These are phyloP conservation scores for Drosophila obscura DNA, from an alignment of 1,140 invertebrate species.

Conservation along the genomic window DNA sequence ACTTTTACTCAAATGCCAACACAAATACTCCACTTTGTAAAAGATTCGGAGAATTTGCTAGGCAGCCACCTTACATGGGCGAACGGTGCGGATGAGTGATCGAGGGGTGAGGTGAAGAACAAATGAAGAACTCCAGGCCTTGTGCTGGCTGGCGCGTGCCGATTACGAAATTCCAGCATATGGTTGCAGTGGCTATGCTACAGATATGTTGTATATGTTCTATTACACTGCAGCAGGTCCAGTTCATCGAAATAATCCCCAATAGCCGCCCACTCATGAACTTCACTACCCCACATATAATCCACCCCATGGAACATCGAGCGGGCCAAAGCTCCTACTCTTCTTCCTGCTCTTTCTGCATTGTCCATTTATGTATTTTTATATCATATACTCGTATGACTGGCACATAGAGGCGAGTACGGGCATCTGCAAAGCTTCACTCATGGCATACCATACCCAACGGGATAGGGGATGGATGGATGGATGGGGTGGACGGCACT, in stretches of 20 bases:
- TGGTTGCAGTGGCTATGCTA: conserved; percentile 35
- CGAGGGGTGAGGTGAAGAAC: conserved; percentile 22
- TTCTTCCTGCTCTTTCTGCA: conserved; percentile 51
- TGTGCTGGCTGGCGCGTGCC: conserved; percentile 14
- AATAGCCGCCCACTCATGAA: conserved; percentile 24
- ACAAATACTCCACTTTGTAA: conserved; percentile 14
- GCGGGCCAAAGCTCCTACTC: conserved; percentile 33
- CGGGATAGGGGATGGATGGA: conserved; percentile 31
- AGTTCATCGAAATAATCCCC: conserved; percentile 24
- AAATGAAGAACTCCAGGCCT: conserved; percentile 14
- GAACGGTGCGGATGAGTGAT: conserved; percentile 44
- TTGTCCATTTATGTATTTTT: conserved; percentile 65
- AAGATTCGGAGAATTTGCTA: conserved; percentile 20
- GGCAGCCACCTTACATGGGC: conserved; percentile 32
- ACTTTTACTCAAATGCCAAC: conserved; percentile 15
- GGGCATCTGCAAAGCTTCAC: conserved; percentile 50
- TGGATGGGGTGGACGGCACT: conserved; percentile 23
- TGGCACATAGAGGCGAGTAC: conserved; percentile 46
- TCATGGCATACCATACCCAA: conserved; percentile 57
- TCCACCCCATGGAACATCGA: conserved; percentile 12
- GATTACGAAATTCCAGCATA: conserved; percentile 46
- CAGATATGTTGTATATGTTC: conserved; percentile 11
- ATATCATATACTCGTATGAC: conserved; percentile 51
- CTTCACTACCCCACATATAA: conserved; percentile 29
- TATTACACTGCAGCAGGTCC: conserved; percentile 35